Evolutionary conservation across 2,888 invertebrate genomes (phyloP).

Genomic region (Diaphora mendica): DNA sequence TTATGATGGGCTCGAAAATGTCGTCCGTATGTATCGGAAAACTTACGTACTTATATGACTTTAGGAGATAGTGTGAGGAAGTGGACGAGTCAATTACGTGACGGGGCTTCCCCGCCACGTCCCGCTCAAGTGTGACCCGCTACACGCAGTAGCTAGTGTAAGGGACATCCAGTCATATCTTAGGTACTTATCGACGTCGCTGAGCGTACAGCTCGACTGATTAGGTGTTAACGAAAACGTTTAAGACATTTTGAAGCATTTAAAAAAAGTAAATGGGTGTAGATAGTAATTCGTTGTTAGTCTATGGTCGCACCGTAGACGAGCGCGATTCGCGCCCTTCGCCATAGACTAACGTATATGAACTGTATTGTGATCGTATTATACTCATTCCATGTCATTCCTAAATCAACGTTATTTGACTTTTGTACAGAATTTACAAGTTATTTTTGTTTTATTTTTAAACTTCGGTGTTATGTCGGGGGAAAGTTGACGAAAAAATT

Average conservation of each 20-base stretch:
- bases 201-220: slow-evolving; percentile 52
- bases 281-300: slow-evolving; percentile 36
- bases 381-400: slow-evolving; percentile 67
- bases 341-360: background rate
- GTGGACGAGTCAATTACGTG: slow-evolving; percentile 19
- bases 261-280: slow-evolving; percentile 31
- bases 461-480: slow-evolving; percentile 16
- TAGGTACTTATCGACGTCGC: slow-evolving; percentile 35
- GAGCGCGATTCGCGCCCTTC: slow-evolving; percentile 10
- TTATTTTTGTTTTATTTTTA: slow-evolving; percentile 25
- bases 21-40: slow-evolving; percentile 5
- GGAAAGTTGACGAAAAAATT: slow-evolving; percentile 25
- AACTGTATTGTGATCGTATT: slow-evolving; percentile 32
- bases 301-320: slow-evolving; percentile 45
- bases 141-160: slow-evolving; percentile 28
- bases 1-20: background rate
- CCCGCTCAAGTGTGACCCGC: background rate
- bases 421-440: slow-evolving; percentile 51
- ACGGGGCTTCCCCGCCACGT: background rate
- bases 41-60: slow-evolving; percentile 2
- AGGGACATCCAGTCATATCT: slow-evolving; percentile 56
- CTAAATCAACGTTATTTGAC: slow-evolving; percentile 53
- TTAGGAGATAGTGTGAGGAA: background rate
- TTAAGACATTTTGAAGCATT: slow-evolving; percentile 52
- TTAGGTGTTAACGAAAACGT: slow-evolving; percentile 53